These are phyloP conservation scores for Sminthurides aquaticus DNA, from an alignment of 2,888 invertebrate species.

Conservation along the genomic window DNA sequence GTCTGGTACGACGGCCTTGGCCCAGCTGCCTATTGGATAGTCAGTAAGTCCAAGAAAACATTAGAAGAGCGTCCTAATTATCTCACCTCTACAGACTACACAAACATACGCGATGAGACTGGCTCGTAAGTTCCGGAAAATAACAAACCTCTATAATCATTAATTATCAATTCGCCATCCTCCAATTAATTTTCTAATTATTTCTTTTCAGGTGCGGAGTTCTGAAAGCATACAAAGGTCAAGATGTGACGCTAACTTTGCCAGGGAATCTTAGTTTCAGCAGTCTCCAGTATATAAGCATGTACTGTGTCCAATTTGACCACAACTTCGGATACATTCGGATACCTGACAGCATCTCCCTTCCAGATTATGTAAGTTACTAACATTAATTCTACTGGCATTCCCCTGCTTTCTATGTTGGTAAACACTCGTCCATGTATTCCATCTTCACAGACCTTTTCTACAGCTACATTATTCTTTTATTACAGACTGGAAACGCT, in stretches of 20 bases:
- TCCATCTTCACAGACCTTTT: too few relatives aligned
- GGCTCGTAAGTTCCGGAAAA: slow-evolving; percentile 18
- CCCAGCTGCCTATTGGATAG: slow-evolving; percentile 30
- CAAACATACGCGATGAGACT: slow-evolving; percentile 29
- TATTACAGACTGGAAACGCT: too few relatives aligned
- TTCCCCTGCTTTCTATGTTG: too few relatives aligned
- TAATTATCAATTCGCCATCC: not conserved
- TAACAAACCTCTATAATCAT: not conserved
- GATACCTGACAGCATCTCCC: slow-evolving; percentile 53
- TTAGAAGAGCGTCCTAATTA: slow-evolving; percentile 19
- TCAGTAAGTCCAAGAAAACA: slow-evolving; percentile 23
- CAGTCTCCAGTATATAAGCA: slow-evolving; percentile 82
- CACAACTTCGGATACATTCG: slow-evolving; percentile 86
- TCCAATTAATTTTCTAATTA: not conserved
- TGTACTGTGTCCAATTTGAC: slow-evolving; percentile 82
- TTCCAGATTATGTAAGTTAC: too few relatives aligned
- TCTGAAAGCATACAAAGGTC: slow-evolving; percentile 75
- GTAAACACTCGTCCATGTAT: too few relatives aligned
- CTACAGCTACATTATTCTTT: too few relatives aligned
- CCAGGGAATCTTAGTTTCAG: slow-evolving; percentile 76
- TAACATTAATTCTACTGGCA: too few relatives aligned
- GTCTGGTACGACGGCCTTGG: slow-evolving; percentile 21
- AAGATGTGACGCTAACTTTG: slow-evolving; percentile 81
- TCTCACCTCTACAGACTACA: slow-evolving; percentile 22
- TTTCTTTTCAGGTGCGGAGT: slow-evolving; percentile 56